phyloP scores from a whole-genome alignment of 2,113 vertebrate genomes.

The Paralichthys olivaceus region DNA sequence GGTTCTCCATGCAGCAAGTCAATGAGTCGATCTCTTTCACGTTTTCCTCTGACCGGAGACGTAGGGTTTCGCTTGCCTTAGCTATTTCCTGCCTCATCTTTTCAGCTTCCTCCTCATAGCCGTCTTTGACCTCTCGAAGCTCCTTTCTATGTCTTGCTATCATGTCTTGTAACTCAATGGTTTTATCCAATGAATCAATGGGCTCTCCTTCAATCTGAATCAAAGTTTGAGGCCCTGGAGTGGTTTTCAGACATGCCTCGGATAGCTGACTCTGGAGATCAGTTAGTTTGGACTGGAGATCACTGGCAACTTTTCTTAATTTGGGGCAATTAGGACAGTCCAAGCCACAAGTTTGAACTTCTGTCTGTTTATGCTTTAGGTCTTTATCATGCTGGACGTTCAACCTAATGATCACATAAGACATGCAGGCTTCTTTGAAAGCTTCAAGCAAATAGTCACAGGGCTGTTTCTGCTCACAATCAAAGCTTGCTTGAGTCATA shows the following conservation, averaged over 20 bases:
- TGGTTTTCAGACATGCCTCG: conserved; percentile 27
- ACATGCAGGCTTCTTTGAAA: conserved; percentile 70
- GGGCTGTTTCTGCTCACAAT: conserved; percentile 36
- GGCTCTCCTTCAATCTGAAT: conserved; percentile 76
- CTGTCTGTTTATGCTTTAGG: conserved; percentile 34
- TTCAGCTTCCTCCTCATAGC: conserved; percentile 73
- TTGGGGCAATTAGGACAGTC: conserved; percentile 71
- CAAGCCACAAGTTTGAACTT: conserved; percentile 5
- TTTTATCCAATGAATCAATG: conserved; percentile 74
- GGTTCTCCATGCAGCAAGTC: conserved; percentile 80
- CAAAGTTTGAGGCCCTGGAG: conserved; percentile 31
- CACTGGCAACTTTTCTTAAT: conserved; percentile 62
- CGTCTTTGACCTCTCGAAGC: conserved; percentile 76
- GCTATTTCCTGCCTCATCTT: conserved; percentile 71
- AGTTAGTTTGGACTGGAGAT: conserved; percentile 67
- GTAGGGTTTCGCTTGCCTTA: conserved; percentile 72
- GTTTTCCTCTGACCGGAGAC: conserved; percentile 76
- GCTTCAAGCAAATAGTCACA: conserved; percentile 75
- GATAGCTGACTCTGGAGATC: conserved; percentile 57
- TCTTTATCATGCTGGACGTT: conserved; percentile 62
- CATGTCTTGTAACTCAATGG: conserved; percentile 76
- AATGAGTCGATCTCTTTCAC: conserved; percentile 79
- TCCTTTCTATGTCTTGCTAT: conserved; percentile 78
- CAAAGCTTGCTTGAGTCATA: conserved; percentile 60
- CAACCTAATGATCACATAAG: conserved; percentile 72